A percentile compares a stretch with the other conserved stretches of the same genome.
Conservation (phyloP, 2,113 vertebrate species). For the Brachionichthys hirsutus region DNA sequence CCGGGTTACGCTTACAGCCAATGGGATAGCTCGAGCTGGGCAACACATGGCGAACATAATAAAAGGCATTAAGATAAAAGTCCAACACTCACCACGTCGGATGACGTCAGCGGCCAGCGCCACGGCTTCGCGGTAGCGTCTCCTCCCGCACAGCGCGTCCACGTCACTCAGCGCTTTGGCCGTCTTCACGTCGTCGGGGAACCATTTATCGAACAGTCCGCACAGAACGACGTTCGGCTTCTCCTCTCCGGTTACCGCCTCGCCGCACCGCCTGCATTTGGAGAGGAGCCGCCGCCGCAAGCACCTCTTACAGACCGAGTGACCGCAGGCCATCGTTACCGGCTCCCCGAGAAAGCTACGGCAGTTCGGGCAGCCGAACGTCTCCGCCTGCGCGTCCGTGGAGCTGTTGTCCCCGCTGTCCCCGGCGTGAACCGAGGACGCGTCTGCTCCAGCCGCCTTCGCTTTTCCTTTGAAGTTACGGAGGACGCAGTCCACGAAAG, state of each 20-base stretch:
- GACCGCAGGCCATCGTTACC: constrained; percentile 86
- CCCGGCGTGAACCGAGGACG: neutral
- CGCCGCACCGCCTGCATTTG: constrained; percentile 81
- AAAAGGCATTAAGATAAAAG: neutral
- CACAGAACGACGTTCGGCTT: constrained; percentile 80
- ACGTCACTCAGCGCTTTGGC: constrained; percentile 71
- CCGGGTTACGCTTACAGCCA: constrained; percentile 3
- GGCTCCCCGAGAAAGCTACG: constrained; percentile 81
- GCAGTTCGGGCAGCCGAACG: constrained; percentile 84
- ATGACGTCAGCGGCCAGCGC: constrained; percentile 74
- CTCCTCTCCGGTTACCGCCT: constrained; percentile 48
- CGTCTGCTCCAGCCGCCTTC: constrained; percentile 44
- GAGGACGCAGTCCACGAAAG: constrained; percentile 85
- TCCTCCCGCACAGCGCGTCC: constrained; percentile 76
- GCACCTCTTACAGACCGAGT: constrained; percentile 88
- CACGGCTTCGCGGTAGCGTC: constrained; percentile 78
- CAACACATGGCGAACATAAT: neutral
- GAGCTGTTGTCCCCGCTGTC: constrained; percentile 7
- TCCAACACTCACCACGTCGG: constrained; percentile 74
- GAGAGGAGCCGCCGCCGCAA: constrained; percentile 77
- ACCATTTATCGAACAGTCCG: constrained; percentile 87
- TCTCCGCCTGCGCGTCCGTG: neutral
- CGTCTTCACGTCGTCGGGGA: constrained; percentile 77
- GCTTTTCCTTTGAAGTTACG: constrained; percentile 80
- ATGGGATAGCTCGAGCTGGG: neutral